phyloP scores from a whole-genome alignment of 1,140 invertebrate species.

The Caerostris extrusa region DNA sequence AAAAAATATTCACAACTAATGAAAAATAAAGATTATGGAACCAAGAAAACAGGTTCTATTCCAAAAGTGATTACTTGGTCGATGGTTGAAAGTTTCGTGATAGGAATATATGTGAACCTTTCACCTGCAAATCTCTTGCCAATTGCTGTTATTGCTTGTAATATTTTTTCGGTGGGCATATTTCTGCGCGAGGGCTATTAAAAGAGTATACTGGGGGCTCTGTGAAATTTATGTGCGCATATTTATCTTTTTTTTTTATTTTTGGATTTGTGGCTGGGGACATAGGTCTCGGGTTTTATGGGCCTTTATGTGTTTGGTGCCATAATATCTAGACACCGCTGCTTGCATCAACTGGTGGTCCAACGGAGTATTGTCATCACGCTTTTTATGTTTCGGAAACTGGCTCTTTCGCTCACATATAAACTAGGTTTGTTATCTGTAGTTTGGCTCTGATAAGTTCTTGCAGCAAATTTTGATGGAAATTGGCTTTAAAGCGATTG shows the following conservation, averaged over 20 bases:
- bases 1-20: not conserved
- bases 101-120: slow-evolving; percentile 37
- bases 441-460: not conserved
- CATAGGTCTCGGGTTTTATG: slow-evolving; percentile 26
- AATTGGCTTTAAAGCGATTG: not conserved
- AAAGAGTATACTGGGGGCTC: not conserved
- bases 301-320: slow-evolving; percentile 37
- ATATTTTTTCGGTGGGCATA: slow-evolving; percentile 65
- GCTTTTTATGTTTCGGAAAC: slow-evolving; percentile 6
- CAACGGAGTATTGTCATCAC: not conserved
- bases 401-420: not conserved
- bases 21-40: not conserved
- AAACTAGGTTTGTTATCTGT: not conserved
- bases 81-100: slow-evolving; percentile 63
- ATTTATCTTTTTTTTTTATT: slow-evolving; percentile 3
- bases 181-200: slow-evolving; percentile 53
- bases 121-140: slow-evolving; percentile 62
- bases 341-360: slow-evolving; percentile 22
- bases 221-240: slow-evolving; percentile 33
- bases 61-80: slow-evolving; percentile 25
- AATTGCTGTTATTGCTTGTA: slow-evolving; percentile 76
- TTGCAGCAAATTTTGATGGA: not conserved
- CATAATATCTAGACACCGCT: slow-evolving; percentile 11
- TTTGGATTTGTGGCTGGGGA: not conserved
- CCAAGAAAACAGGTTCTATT: not conserved